These are phyloP conservation scores for Lithophane leautieri DNA, from an alignment of 2,888 invertebrate species.

Conservation along the genomic window DNA sequence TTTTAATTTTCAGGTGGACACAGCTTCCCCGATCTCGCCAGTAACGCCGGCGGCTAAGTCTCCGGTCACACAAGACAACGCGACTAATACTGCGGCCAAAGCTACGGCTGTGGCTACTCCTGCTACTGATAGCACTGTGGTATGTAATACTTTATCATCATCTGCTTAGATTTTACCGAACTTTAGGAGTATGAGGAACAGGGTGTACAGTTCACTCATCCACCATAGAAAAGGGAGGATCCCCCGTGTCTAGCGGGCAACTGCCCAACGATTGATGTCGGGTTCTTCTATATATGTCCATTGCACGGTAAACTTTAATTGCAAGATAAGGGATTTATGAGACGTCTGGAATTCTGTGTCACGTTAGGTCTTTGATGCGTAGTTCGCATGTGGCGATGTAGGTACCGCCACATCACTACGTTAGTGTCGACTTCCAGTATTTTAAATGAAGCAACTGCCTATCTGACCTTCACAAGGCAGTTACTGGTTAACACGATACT, in stretches of 20 bases:
- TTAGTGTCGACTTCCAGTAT: neutral
- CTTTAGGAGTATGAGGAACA: too few relatives aligned
- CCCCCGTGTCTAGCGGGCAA: too few relatives aligned
- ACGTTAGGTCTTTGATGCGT: too few relatives aligned
- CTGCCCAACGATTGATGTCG: too few relatives aligned
- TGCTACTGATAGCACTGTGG: slow-evolving; percentile 41
- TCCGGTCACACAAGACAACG: slow-evolving; percentile 55
- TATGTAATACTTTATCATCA: slow-evolving; percentile 6
- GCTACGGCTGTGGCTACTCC: slow-evolving; percentile 20
- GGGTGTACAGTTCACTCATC: too few relatives aligned
- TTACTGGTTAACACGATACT: neutral
- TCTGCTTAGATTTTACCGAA: neutral
- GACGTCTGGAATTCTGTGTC: too few relatives aligned
- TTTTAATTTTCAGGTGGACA: slow-evolving; percentile 64
- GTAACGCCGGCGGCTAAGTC: slow-evolving; percentile 58
- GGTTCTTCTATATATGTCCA: too few relatives aligned
- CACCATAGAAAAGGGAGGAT: too few relatives aligned
- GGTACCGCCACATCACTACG: too few relatives aligned
- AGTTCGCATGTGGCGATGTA: too few relatives aligned
- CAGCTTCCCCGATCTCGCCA: slow-evolving; percentile 44
- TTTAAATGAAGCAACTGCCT: neutral
- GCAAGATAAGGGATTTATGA: too few relatives aligned
- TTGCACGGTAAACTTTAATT: too few relatives aligned
- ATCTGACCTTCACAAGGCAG: neutral
- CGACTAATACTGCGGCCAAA: slow-evolving; percentile 37